These are phyloP conservation scores for Myotis lucifugus DNA, from an alignment of 2,113 vertebrate species.

Conservation along the genomic window DNA sequence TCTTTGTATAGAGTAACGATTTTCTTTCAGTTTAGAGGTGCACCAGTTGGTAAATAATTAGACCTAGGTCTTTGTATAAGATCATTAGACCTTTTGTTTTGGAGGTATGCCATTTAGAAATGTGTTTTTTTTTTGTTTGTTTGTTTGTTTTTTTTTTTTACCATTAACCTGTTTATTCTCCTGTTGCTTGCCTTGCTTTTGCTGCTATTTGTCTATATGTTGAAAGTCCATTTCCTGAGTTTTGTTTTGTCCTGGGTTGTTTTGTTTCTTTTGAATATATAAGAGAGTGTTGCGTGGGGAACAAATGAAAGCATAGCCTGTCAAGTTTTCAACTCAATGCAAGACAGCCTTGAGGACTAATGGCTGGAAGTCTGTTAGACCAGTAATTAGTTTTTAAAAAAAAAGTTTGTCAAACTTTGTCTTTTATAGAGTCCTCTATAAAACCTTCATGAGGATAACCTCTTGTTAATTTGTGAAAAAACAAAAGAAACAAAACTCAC, in stretches of 20 bases:
- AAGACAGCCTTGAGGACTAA: not conserved
- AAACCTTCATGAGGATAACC: not conserved
- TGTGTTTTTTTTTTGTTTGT: not conserved
- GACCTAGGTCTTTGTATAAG: not conserved
- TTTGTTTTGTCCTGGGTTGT: not conserved
- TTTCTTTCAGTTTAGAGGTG: not conserved
- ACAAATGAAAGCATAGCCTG: not conserved
- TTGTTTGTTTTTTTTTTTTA: not conserved
- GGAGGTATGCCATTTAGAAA: not conserved
- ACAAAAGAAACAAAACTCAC: not conserved
- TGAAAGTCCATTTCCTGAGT: not conserved
- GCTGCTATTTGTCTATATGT: not conserved
- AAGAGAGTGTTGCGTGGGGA: not conserved
- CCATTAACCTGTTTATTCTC: not conserved
- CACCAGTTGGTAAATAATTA: not conserved
- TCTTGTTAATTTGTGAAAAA: not conserved
- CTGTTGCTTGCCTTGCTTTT: not conserved
- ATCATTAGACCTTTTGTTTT: constrained; percentile 29
- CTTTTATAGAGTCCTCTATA: not conserved
- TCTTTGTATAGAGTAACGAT: not conserved
- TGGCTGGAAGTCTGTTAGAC: not conserved
- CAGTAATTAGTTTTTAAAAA: not conserved
- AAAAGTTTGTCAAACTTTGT: not conserved
- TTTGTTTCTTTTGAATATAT: not conserved
- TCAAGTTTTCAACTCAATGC: not conserved